These are phyloP conservation scores for Oeneis ivallda DNA, from an alignment of 2,888 invertebrate species.

Conservation along the genomic window DNA sequence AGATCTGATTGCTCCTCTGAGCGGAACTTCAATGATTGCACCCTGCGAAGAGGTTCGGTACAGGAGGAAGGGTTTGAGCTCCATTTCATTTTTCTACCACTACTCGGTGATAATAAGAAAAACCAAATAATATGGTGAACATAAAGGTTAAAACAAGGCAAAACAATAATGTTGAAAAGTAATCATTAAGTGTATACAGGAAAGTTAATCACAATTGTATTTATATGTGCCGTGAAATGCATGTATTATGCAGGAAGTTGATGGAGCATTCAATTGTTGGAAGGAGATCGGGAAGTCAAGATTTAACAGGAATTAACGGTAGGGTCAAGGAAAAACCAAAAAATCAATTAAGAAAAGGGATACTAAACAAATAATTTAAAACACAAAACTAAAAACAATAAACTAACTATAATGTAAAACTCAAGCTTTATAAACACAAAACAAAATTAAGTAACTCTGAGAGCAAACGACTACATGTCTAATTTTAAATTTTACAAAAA, in stretches of 20 bases:
- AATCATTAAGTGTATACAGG: constrained; percentile 25
- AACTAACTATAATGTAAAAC: not conserved
- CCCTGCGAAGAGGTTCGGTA: constrained; percentile 84
- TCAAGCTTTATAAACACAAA: constrained; percentile 38
- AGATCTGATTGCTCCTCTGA: constrained; percentile 94
- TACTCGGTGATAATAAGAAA: constrained; percentile 45
- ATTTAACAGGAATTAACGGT: not conserved
- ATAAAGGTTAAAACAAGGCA: constrained; percentile 24
- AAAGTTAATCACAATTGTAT: constrained; percentile 19
- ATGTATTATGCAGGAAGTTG: constrained; percentile 19
- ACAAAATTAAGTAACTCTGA: constrained; percentile 28
- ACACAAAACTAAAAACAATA: constrained; percentile 12
- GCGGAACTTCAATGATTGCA: constrained; percentile 94
- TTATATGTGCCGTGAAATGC: constrained; percentile 13
- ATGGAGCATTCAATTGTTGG: constrained; percentile 1
- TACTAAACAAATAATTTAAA: constrained; percentile 23
- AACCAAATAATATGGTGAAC: constrained; percentile 63
- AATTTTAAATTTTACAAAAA: no score
- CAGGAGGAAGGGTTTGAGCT: constrained; percentile 75
- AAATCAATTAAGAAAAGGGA: constrained; percentile 30
- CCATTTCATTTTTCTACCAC: constrained; percentile 78
- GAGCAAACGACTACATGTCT: no score
- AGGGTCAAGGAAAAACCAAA: constrained; percentile 20
- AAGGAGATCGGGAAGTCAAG: not conserved
- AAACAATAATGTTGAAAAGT: constrained; percentile 34